Percentiles rank a stretch among this genome's conserved stretches.
Evolutionary conservation across 2,797 vertebrate species (phyloP).

Genomic region (Cottoperca gobio): DNA sequence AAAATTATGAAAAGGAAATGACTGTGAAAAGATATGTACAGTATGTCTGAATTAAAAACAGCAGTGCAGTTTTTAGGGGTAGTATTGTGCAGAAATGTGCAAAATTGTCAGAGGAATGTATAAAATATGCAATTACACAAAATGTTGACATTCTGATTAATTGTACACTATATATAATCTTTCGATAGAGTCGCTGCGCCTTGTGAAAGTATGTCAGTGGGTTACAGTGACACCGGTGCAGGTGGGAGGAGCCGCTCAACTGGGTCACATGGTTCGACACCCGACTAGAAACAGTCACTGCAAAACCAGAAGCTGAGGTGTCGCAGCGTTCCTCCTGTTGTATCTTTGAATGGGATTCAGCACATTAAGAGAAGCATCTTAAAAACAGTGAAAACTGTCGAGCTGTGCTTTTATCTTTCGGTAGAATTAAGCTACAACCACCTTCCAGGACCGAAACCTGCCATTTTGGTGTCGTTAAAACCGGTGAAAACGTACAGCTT

Average conservation of each 20-base stretch:
- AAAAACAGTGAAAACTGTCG: not conserved
- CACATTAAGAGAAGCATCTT: not conserved
- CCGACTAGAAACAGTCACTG: constrained; percentile 27
- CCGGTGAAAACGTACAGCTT: not conserved
- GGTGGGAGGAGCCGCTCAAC: constrained; percentile 66
- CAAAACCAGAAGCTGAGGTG: constrained; percentile 9
- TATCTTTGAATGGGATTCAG: not conserved
- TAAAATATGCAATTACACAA: no score
- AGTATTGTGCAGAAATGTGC: no score
- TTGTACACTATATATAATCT: no score
- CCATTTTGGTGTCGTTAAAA: not conserved
- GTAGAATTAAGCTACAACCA: not conserved
- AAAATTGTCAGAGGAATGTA: no score
- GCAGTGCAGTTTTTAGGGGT: no score
- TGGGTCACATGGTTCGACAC: constrained; percentile 80
- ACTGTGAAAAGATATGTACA: no score
- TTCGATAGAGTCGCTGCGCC: no score
- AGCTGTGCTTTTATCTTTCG: not conserved
- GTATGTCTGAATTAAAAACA: no score
- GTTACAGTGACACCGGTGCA: constrained; percentile 80
- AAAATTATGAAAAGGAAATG: no score
- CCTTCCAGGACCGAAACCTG: not conserved
- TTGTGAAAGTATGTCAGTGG: constrained; percentile 86
- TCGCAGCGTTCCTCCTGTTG: not conserved
- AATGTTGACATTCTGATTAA: no score